Base-by-base conservation (phyloP, 2,888 invertebrate species). In the Bellardia pandia region DNA sequence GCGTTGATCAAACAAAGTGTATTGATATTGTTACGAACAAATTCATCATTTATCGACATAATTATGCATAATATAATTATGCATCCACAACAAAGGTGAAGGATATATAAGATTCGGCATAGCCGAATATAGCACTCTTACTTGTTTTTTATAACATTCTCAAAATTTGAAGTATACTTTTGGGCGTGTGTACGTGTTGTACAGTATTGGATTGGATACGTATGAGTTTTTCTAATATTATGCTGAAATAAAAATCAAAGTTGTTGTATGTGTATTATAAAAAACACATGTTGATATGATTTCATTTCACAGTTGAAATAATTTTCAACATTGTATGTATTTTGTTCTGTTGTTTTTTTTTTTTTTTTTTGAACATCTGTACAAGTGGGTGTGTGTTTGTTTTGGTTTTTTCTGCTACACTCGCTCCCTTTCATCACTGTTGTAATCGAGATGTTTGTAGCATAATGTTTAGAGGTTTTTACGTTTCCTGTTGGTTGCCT, bases 241-340 rank as follows among this genome's bases (percentile, higher is more conserved):
- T 69, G 71, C 66, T 76, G 82, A 80, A 87, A 85, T 79, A 69
- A 83, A 82, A 87, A 85, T 78, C 68, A 85, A 71, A 88, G 80
- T 76, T 81, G 68, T 56, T 74, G 56, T 84, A 89, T 89, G 88
- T 66, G 69, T 60, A 60, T 78, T 48, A 75, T 45, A 75, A 71
- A 76, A 85, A 82, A 84, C 86, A 87, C 86, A 86, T 87, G 85
- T 85, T 88, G 87, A 85, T 88, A 90, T 91, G 92, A 92, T 91
- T 91, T 91, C 91, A 92, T 92, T 91, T 91, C 91, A 92, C 91
- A 90, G 91, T 90, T 91, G 92, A 91, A 91, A 90, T 91, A 89
- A 90, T 90, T 91, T 91, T 90, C 88, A 90, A 91, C 90, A 88
- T 89, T 90, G 90, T 78, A 42, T 82, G 58, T 76, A 37, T 80